Evolutionary conservation across 1,140 invertebrate species (phyloP), one percentile per base, ranked within the genome.

Genomic region (Saxidomus purpurata): DNA sequence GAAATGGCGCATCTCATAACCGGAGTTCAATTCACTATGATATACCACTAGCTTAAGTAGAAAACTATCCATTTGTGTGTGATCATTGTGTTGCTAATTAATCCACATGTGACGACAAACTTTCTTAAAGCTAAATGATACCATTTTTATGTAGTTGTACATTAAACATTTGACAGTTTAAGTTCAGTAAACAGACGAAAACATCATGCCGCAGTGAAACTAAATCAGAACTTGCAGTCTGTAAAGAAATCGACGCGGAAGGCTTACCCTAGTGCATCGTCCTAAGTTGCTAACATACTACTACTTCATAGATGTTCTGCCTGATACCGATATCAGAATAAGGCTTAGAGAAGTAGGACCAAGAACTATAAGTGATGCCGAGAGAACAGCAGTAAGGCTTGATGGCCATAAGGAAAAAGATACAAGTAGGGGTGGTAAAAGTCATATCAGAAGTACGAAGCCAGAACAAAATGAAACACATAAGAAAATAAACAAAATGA

Each of bases 251-350:
- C 87, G 2, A 91, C 90, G 22, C 2, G 83, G 40, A 81, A 89
- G 38, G 82, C 90, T 11, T 91, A 86, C 59, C 77, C 77, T 61
- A 89, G 52, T 67, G 83, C 90, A 40, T 43, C 77, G 28, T 38
- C 19, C 15, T 22, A 74, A 59, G 22, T 91, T 25, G 43, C 59
- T 9, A 67, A 89, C 22, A 76, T 74, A 13, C 67, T 91, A 91
- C 52, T 71, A 89, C 71, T 91, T 91, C 43, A 86, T 91, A 31
- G 90, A 89, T 67, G 87, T 83, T 4, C 38, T 89, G 25, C 74
- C 87, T 34, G 90, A 89, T 74, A 31, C 47, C 38, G 90, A 91
- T 74, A 91, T 87, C 0, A 25, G 80, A 47, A 40, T 89, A 15
- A 55, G 87, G 74, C n/a, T 91, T 9, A 81, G 90, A 71, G 84